Percentiles rank a stretch among this genome's conserved stretches.
Evolutionary conservation across 2,888 invertebrate genomes (phyloP).

Genomic region (Bombylius major): DNA sequence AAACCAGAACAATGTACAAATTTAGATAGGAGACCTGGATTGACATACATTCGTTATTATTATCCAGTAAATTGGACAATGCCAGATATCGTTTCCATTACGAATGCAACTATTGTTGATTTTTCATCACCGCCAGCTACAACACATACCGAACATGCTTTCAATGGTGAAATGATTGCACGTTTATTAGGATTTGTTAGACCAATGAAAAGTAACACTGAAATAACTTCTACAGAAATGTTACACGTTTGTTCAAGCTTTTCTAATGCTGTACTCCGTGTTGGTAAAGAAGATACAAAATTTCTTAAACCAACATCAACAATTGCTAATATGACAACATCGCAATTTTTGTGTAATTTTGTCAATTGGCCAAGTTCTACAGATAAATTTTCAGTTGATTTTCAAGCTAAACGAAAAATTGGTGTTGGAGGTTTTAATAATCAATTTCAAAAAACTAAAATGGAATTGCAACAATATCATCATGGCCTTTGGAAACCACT

Average conservation of each 20-base stretch:
- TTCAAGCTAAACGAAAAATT: slow-evolving; percentile 49
- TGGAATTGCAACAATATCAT: slow-evolving; percentile 66
- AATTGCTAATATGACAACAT: slow-evolving; percentile 52
- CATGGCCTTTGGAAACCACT: slow-evolving; percentile 69
- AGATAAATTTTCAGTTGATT: slow-evolving; percentile 55
- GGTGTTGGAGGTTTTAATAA: slow-evolving; percentile 42
- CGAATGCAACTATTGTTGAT: slow-evolving; percentile 73
- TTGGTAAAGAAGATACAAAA: slow-evolving; percentile 36
- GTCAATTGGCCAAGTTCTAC: slow-evolving; percentile 53
- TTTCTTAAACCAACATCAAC: slow-evolving; percentile 34
- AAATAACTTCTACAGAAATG: slow-evolving; percentile 50
- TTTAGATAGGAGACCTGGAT: slow-evolving; percentile 69
- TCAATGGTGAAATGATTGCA: slow-evolving; percentile 62
- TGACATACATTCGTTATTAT: slow-evolving; percentile 78
- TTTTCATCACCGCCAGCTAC: slow-evolving; percentile 60
- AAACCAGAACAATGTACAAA: slow-evolving; percentile 64
- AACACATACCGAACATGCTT: slow-evolving; percentile 52
- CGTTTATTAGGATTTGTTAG: slow-evolving; percentile 70
- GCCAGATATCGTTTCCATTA: slow-evolving; percentile 77
- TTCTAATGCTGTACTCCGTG: slow-evolving; percentile 53
- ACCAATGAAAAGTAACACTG: slow-evolving; percentile 57
- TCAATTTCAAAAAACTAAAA: slow-evolving; percentile 60
- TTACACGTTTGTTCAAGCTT: slow-evolving; percentile 68
- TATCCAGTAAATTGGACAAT: slow-evolving; percentile 77
- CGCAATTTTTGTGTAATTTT: slow-evolving; percentile 54